Evolutionary conservation across 1,140 invertebrate species (phyloP).

Genomic region (Heliconius nattereri): DNA sequence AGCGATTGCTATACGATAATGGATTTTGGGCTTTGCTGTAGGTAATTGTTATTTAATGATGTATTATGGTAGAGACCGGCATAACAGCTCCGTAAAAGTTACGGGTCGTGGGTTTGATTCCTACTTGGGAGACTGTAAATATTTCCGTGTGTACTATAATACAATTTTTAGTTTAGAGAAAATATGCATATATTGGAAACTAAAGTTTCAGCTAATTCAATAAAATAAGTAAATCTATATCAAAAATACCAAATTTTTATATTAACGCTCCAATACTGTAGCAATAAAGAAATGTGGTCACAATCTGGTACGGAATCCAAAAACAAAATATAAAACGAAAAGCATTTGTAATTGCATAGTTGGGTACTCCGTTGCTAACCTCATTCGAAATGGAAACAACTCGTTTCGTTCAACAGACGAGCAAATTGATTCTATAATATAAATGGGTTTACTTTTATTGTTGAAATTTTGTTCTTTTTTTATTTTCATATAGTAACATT

Average conservation of each 20-base stretch:
- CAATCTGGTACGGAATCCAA: not conserved
- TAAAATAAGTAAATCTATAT: too few relatives aligned
- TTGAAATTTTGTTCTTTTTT: not conserved
- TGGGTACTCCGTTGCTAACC: slow-evolving; percentile 5
- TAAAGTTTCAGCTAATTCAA: too few relatives aligned
- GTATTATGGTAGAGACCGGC: too few relatives aligned
- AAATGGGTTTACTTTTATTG: not conserved
- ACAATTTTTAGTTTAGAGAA: too few relatives aligned
- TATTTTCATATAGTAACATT: not conserved
- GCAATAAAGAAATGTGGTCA: not conserved
- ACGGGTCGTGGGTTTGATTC: too few relatives aligned
- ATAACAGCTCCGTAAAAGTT: too few relatives aligned
- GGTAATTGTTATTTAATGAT: not conserved
- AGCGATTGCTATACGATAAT: not conserved
- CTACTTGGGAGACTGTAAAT: too few relatives aligned
- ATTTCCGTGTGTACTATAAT: too few relatives aligned
- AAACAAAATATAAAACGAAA: not conserved
- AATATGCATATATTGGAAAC: too few relatives aligned
- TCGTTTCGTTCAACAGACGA: slow-evolving; percentile 7
- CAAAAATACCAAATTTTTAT: not conserved
- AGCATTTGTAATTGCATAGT: slow-evolving; percentile 12
- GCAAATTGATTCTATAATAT: slow-evolving; percentile 8
- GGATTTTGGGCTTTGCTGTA: not conserved
- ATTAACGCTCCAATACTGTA: not conserved
- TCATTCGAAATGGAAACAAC: slow-evolving; percentile 11